Evolutionary conservation across 2,113 vertebrate species (phyloP), one percentile per base, ranked within the genome.

Genomic region (Cyphomyrus plagiostoma): DNA sequence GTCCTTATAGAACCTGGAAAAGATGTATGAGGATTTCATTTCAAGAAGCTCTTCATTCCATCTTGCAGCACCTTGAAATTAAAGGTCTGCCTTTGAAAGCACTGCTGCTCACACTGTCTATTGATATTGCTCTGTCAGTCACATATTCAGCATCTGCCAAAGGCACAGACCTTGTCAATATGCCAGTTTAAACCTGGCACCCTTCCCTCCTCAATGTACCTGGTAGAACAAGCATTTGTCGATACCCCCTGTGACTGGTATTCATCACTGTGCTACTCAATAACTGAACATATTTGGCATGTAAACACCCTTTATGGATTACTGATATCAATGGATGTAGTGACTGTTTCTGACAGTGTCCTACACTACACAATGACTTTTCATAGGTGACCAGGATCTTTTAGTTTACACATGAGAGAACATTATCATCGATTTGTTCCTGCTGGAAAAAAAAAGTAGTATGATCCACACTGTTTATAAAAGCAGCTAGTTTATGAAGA

Each of bases 111-210:
- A 74, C 90, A 89, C 89, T 50, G 70, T 90, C 90, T 90, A 91
- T 93, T 92, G 91, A 93, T 92, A 91, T 88, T 30, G 52, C 83
- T 88, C 86, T 89, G 93, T 92, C 91, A 92, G 89, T 93, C 91
- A 88, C 88, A 87, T 82, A 80, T 90, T 90, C 89, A 88, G 91
- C 21, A 90, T 90, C 89, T 87, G 91, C 86, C 90, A 90, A 89
- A 91, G 92, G 89, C 89, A 89, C 90, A 89, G 86, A 92, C 77
- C 89, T 35, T 93, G 92, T 91, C 92, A 92, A 93, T 93, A 93
- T 26, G 88, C 52, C 88, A 90, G 90, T 90, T 92, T 62, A 91
- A 93, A 88, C 92, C 87, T 88, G 92, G 91, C 92, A 92, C 88
- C 91, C 90, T 91, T 92, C 93, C 91, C 89, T 91, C 89, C 89